Percentiles rank a stretch among this genome's conserved stretches.
Evolutionary conservation across 1,140 invertebrate species (phyloP).

Genomic region (Seison nebaliae): DNA sequence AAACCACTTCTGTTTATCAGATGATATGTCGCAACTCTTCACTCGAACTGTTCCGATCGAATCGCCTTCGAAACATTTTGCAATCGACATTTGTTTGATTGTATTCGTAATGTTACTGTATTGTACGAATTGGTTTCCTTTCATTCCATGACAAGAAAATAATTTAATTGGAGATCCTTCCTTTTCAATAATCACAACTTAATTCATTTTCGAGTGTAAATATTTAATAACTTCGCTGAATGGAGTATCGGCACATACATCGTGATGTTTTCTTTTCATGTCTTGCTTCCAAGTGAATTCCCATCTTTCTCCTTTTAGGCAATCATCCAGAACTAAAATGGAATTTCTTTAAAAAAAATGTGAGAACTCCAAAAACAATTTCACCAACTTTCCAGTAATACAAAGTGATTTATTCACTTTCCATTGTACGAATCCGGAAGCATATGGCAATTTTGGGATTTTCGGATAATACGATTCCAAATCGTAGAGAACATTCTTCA

Average conservation of each 20-base stretch:
- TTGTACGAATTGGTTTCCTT: conserved; percentile 6
- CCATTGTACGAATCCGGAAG: conserved; percentile 41
- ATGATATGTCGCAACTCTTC: too few relatives aligned
- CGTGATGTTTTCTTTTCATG: conserved; percentile 46
- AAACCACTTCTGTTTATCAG: too few relatives aligned
- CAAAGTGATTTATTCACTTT: neutral
- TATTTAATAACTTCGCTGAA: too few relatives aligned
- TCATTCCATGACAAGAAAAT: conserved; percentile 33
- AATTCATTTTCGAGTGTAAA: too few relatives aligned
- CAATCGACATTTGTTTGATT: too few relatives aligned
- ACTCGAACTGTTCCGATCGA: too few relatives aligned
- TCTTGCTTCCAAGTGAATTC: conserved; percentile 68
- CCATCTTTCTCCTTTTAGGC: conserved; percentile 20
- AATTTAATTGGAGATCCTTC: conserved; percentile 47
- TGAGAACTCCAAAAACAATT: conserved; percentile 13
- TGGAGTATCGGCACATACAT: conserved; percentile 66
- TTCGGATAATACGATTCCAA: conserved; percentile 60
- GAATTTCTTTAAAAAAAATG: conserved; percentile 11
- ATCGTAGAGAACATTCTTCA: conserved; percentile 72
- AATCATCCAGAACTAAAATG: neutral
- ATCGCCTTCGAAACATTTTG: too few relatives aligned
- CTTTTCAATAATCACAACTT: conserved; percentile 2
- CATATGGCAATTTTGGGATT: conserved; percentile 59
- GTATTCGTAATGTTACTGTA: too few relatives aligned
- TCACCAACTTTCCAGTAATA: conserved; percentile 2